Evolutionary conservation across 2,113 vertebrate genomes (phyloP).

Genomic region (Gambusia affinis): DNA sequence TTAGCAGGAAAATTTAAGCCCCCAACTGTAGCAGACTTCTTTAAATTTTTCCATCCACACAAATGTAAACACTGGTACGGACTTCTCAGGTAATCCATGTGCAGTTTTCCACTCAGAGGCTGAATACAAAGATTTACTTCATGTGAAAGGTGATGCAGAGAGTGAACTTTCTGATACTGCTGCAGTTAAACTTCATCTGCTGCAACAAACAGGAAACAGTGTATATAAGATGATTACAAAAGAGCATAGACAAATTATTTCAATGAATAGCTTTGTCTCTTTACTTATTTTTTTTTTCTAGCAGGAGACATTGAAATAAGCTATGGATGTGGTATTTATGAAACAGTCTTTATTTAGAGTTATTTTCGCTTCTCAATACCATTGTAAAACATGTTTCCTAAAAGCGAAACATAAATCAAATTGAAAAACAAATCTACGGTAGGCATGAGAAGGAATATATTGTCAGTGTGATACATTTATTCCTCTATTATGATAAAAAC

Average conservation of each 20-base stretch:
- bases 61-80: not conserved
- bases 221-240: not conserved
- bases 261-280: not conserved
- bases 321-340: not conserved
- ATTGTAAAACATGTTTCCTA: slow-evolving; percentile 1
- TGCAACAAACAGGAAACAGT: slow-evolving; percentile 22
- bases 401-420: not conserved
- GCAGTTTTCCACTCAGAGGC: slow-evolving; percentile 11
- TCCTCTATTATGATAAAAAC: slow-evolving; percentile 18
- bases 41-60: slow-evolving; percentile 13
- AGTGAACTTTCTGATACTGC: not conserved
- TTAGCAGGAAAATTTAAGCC: not conserved
- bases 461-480: not conserved
- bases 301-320: no score
- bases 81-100: not conserved
- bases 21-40: not conserved
- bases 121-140: slow-evolving; percentile 44
- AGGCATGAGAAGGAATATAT: not conserved
- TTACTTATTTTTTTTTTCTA: no score
- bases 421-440: not conserved
- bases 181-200: not conserved
- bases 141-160: slow-evolving; percentile 19
- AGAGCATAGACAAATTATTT: not conserved
- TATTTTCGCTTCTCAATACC: not conserved
- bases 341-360: slow-evolving; percentile 7